Conservation (phyloP, 1,140 invertebrate genomes). For the Asbolus verrucosus region DNA sequence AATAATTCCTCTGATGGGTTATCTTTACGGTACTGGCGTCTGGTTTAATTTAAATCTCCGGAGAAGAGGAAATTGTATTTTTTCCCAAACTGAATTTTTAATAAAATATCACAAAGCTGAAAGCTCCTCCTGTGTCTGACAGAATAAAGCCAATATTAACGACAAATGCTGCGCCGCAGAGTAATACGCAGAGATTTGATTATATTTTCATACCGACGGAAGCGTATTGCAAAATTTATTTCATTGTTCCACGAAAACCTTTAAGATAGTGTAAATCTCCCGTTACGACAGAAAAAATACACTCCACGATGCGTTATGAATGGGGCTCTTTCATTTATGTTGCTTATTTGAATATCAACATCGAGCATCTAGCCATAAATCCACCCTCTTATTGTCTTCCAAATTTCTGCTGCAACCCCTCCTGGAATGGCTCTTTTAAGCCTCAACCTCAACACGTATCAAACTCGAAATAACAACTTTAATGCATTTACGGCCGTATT, state of each 20-base stretch:
- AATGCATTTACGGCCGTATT: conserved; percentile 29
- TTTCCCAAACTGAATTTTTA: conserved; percentile 25
- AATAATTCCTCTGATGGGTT: conserved; percentile 33
- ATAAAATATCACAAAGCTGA: conserved; percentile 29
- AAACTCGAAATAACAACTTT: conserved; percentile 17
- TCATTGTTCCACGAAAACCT: conserved; percentile 8
- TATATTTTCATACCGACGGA: conserved; percentile 7
- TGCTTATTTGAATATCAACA: conserved; percentile 38
- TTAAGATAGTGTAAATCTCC: conserved; percentile 19
- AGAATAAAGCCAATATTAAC: conserved; percentile 34
- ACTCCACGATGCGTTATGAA: conserved; percentile 8
- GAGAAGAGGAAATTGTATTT: conserved; percentile 17
- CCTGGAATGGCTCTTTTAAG: conserved; percentile 26
- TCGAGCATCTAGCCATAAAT: conserved; percentile 37
- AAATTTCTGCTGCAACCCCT: conserved; percentile 27
- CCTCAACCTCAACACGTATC: conserved; percentile 28
- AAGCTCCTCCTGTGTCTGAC: conserved; percentile 13
- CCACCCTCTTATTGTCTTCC: conserved; percentile 34
- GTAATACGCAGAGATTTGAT: neutral
- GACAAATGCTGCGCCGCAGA: conserved; percentile 6
- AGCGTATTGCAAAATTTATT: conserved; percentile 5
- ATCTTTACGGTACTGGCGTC: conserved; percentile 3
- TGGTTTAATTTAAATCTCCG: conserved; percentile 30
- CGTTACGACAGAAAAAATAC: neutral
- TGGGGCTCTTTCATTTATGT: conserved; percentile 19